Base-by-base conservation (phyloP, 2,797 vertebrate genomes). In the Girardinus metallicus region DNA sequence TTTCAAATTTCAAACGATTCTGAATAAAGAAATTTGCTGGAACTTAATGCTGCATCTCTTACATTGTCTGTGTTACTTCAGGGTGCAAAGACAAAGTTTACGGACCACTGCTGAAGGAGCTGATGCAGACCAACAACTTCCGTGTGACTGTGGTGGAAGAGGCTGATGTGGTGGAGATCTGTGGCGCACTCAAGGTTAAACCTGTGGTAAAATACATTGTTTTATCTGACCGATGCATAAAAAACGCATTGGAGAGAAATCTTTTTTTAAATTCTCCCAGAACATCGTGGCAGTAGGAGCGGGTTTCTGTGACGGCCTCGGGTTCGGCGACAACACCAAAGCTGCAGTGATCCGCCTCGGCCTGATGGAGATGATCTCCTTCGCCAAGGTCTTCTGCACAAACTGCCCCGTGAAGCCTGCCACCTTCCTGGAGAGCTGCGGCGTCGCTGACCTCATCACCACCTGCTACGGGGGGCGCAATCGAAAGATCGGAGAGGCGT, bases 391-490 rank as follows among this genome's bases (percentile, higher is more conserved):
- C 79, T 98, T 99, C 96, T 99, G 98, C 89, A 96, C 95, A 18
- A 81, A 95, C 77, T 91, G 97, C 73, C 62, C 94, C 0, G 97
- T 98, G 86, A 95, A 94, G 82, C 81, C 93, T 0, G 88, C 95
- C 94, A 99, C 97, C 66, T 99, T 99, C 94, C 92, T 99, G 95
- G 97, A 99, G 95, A 99, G 99, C 96, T 99, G 98, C 0, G 98
- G 99, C 0, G 73, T 99, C 0, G 98, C 98, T 0, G 99, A 99
- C 90, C 97, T 99, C 90, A 99, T 99, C 94, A 99, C 99, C 0
- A 99, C 98, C 87, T 99, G 98, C 94, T 99, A 99, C 0, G 98
- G 98, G 0, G 99, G 99, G 77, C 97, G 98, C 89, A 99, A 99
- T 94, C 96, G 98, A 84, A 99, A 97, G 87, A 96, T 99, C 6